A percentile compares a stretch with the other conserved stretches of the same genome.
phyloP scores from a whole-genome alignment of 2,797 vertebrate species.

The Gymnothorax javanicus region DNA sequence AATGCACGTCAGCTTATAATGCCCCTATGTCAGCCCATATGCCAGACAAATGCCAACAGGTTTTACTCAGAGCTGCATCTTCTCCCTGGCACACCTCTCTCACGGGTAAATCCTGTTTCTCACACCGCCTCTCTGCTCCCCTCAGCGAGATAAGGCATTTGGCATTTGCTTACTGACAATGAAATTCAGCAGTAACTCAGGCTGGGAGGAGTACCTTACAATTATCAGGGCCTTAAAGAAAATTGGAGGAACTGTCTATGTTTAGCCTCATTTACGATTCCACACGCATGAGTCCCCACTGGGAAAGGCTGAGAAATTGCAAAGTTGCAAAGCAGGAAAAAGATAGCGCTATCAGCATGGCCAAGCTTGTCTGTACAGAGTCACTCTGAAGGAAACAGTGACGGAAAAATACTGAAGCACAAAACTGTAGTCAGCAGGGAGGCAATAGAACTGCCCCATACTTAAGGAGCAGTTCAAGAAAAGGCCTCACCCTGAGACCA shows the following conservation, averaged over 20 bases:
- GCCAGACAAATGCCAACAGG: no score
- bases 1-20: no score
- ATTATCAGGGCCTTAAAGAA: slow-evolving; percentile 3
- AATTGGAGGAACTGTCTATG: background rate
- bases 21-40: no score
- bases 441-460: background rate
- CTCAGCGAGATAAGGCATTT: slow-evolving; percentile 28
- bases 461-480: background rate
- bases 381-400: background rate
- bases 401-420: background rate
- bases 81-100: no score
- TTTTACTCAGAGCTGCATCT: no score
- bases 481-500: no score
- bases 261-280: slow-evolving; percentile 8
- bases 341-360: slow-evolving; percentile 27
- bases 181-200: slow-evolving; percentile 34
- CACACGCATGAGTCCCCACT: slow-evolving; percentile 15
- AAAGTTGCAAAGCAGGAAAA: slow-evolving; percentile 15
- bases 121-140: no score
- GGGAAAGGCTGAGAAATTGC: slow-evolving; percentile 15
- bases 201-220: slow-evolving; percentile 42
- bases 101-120: no score
- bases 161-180: background rate
- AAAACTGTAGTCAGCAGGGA: background rate
- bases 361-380: slow-evolving; percentile 1